Percentiles rank a stretch among this genome's conserved stretches.
Conservation (phyloP, 1,140 invertebrate genomes). For the Drosophila leontia region DNA sequence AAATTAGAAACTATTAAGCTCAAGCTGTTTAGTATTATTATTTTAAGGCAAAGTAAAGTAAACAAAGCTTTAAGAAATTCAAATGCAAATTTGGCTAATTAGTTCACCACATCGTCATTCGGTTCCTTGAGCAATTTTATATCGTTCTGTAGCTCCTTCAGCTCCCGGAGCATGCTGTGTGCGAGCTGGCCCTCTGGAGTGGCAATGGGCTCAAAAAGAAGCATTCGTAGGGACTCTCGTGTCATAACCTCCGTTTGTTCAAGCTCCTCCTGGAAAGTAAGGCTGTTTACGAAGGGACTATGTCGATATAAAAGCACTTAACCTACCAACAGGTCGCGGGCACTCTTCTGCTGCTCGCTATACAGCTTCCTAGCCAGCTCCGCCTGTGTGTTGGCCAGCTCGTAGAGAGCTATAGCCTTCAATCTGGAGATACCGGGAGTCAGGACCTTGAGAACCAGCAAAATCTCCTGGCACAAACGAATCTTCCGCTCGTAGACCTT, state of each 20-base stretch:
- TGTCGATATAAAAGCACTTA: too few relatives aligned
- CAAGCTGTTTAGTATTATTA: background rate
- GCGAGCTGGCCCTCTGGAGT: constrained; percentile 91
- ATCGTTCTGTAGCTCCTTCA: constrained; percentile 87
- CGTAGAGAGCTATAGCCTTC: constrained; percentile 90
- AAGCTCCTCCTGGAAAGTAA: constrained; percentile 84
- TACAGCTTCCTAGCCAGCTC: constrained; percentile 86
- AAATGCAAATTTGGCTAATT: background rate
- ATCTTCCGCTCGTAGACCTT: constrained; percentile 88
- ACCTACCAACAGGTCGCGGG: constrained; percentile 55
- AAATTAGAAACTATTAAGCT: background rate
- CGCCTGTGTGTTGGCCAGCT: constrained; percentile 89
- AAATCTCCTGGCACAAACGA: constrained; percentile 88
- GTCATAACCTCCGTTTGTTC: constrained; percentile 87
- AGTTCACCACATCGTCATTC: constrained; percentile 53
- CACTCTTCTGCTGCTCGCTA: constrained; percentile 55
- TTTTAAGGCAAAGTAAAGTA: too few relatives aligned
- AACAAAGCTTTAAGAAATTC: background rate
- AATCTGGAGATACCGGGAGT: constrained; percentile 91
- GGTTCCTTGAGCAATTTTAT: constrained; percentile 80
- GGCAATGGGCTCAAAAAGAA: constrained; percentile 89
- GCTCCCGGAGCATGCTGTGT: constrained; percentile 88
- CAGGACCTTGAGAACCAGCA: constrained; percentile 88
- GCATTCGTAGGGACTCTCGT: constrained; percentile 88
- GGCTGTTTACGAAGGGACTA: background rate